phyloP scores from a whole-genome alignment of 2,888 invertebrate species.

The Polia nebulosa region DNA sequence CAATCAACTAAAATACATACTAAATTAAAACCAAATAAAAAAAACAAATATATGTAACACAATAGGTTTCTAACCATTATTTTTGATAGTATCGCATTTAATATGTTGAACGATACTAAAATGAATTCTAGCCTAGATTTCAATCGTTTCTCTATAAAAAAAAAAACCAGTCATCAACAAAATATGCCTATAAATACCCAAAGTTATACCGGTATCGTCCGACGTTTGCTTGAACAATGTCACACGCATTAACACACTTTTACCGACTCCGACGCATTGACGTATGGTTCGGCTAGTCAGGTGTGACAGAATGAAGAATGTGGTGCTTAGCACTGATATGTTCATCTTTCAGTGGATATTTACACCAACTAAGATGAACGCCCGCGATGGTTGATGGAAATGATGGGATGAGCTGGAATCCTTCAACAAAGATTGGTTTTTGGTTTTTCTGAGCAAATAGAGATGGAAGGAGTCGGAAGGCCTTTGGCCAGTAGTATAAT shows the following conservation, averaged over 20 bases:
- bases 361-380: too few species aligned
- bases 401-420: too few species aligned
- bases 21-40: too few species aligned
- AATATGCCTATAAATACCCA: conserved; percentile 1
- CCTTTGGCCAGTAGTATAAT: too few species aligned
- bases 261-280: conserved; percentile 30
- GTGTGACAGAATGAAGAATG: conserved; percentile 13
- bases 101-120: not conserved
- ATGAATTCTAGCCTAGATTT: not conserved
- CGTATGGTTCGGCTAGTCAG: conserved; percentile 9
- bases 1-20: too few species aligned
- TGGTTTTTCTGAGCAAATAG: too few species aligned
- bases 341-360: not conserved
- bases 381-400: too few species aligned
- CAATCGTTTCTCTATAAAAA: not conserved
- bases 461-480: too few species aligned
- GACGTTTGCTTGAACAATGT: conserved; percentile 58
- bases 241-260: conserved; percentile 68
- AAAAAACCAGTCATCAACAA: not conserved
- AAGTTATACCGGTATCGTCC: conserved; percentile 24
- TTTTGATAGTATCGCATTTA: not conserved
- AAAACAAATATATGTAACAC: too few species aligned
- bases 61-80: too few species aligned
- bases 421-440: too few species aligned
- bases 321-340: not conserved